Evolutionary conservation across 2,113 vertebrate species (phyloP).

Genomic region (Vireo altiloquus): DNA sequence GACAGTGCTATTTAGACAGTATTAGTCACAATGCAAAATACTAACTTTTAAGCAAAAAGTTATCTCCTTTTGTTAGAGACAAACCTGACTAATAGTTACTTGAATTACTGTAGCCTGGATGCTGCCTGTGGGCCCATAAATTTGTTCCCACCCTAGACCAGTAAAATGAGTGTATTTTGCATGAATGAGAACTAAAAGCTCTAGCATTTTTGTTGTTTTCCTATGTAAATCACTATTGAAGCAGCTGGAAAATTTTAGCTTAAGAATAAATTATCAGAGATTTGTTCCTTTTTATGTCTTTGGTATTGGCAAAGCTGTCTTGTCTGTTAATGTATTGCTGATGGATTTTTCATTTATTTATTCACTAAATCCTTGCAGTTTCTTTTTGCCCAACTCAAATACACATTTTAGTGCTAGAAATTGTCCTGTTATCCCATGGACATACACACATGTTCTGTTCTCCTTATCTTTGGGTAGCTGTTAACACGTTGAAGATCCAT

Average conservation of each 20-base stretch:
- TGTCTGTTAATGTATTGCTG: neutral
- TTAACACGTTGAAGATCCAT: neutral
- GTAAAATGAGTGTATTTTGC: neutral
- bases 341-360: neutral
- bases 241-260: conserved; percentile 6
- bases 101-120: neutral
- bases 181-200: neutral
- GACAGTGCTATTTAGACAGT: neutral
- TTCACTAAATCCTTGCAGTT: neutral
- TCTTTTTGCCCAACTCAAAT: neutral
- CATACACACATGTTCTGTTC: neutral
- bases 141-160: neutral
- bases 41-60: neutral
- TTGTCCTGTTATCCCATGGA: neutral
- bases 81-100: neutral
- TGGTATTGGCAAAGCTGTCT: neutral
- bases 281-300: conserved; percentile 1
- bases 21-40: neutral
- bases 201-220: neutral
- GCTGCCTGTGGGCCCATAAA: neutral
- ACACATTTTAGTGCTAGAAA: neutral
- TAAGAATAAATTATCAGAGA: neutral
- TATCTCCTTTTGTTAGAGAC: neutral
- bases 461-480: neutral
- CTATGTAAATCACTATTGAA: neutral